Conservation (phyloP, 2,797 vertebrate genomes). For the Phataginus tricuspis region DNA sequence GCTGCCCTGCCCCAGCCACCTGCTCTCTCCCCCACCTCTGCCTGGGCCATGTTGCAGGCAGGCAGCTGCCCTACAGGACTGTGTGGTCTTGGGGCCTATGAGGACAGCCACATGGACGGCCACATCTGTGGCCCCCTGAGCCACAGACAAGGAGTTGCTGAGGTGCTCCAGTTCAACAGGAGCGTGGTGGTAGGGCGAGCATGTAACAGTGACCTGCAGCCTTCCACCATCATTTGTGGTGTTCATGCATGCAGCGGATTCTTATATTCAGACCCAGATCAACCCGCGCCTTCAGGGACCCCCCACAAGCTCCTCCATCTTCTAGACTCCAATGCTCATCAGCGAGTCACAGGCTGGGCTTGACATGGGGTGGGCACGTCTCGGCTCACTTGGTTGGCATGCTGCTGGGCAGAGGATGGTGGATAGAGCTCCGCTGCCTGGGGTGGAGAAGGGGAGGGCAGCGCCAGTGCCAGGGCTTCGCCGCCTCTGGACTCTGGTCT, state of each 20-base stretch:
- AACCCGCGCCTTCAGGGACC: background rate
- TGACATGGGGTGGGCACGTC: background rate
- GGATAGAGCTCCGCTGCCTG: too few species aligned
- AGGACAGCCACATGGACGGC: constrained; percentile 1
- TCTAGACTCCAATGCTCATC: background rate
- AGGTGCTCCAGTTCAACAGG: constrained; percentile 90
- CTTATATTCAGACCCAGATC: background rate
- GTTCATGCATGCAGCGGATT: too few species aligned
- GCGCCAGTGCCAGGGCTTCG: rapidly evolving
- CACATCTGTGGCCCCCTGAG: constrained; percentile 83
- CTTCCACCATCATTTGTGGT: background rate
- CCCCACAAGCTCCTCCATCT: background rate
- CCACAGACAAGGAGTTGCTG: constrained; percentile 90
- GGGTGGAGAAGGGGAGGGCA: rapidly evolving
- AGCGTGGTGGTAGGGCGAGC: constrained; percentile 64
- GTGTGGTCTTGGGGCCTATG: constrained; percentile 85
- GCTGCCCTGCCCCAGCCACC: too few species aligned
- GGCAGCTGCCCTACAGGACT: constrained; percentile 89
- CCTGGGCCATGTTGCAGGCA: background rate
- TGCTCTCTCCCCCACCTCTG: background rate
- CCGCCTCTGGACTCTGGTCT: background rate
- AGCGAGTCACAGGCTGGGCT: background rate
- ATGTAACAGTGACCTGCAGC: constrained; percentile 58
- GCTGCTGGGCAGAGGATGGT: too few species aligned
- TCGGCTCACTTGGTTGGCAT: rapidly evolving